Base-by-base conservation (phyloP, 1,140 invertebrate species). In the Drosophila auraria region DNA sequence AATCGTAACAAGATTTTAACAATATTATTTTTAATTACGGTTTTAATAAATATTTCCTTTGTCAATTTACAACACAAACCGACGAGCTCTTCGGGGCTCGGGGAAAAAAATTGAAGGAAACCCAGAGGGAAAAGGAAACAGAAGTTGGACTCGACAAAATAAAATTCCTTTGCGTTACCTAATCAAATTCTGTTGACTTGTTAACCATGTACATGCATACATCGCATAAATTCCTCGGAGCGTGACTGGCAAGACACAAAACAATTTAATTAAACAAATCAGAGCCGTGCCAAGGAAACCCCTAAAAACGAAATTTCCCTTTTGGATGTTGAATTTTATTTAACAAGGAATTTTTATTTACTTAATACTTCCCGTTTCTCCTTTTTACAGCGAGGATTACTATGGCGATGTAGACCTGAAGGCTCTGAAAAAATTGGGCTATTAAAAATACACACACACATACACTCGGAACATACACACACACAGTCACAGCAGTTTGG, bases 381-480 rank as follows among this genome's bases (percentile, higher is more conserved):
- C 86, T 93, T 94, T 94, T 94, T 94, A 93, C 94, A 97, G 96
- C 93, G 96, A 97, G 94, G 96, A 97, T 94, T 97, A 97, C 94
- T 97, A 97, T 91, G 96, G 96, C 90, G 96, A 97, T 91, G 96
- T 97, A 81, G 96, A 97, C 93, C 93, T 97, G 74, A 97, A 97
- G 93, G 95, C 96, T 59, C 94, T 97, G 73, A 96, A 96, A 94
- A 97, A 97, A 93, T 93, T 96, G 93, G 96, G 96, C 93, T 96
- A 95, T 94, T 95, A 95, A 92, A 80, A 49, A 42, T 40, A 59
- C 23, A 50, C 47, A 78, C 33, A 65, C 27, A 66, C 25, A 69
- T 17, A 71, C 50, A 23, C 62, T 58, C 72, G 64, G 17, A 69
- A 59, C 36, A 66, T 51, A 42, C 65, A 64, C 45, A 78, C 49